Conservation (phyloP, 1,140 invertebrate genomes). For the Drosophila oshimai region DNA sequence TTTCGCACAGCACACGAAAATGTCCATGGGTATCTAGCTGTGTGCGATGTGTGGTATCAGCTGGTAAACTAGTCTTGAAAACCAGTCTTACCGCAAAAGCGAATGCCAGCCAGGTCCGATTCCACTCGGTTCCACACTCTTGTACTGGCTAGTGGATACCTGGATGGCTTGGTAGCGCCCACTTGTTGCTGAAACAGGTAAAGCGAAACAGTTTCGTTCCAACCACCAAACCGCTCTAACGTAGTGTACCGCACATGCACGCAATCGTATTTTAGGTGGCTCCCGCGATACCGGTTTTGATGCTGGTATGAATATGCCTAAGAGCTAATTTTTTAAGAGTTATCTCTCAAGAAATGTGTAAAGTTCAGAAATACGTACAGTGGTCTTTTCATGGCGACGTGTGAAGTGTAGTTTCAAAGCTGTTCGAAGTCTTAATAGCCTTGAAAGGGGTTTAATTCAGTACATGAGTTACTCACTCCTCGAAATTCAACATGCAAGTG, state of each 20-base stretch:
- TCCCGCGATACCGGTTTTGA: slow-evolving; percentile 43
- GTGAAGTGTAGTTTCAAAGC: neutral
- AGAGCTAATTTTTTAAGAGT: slow-evolving; percentile 46
- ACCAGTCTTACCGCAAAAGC: slow-evolving; percentile 46
- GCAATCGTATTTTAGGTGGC: slow-evolving; percentile 36
- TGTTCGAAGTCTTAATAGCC: neutral
- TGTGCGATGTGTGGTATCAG: slow-evolving; percentile 40
- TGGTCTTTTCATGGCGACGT: slow-evolving; percentile 11
- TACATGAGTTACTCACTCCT: neutral
- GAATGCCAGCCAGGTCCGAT: slow-evolving; percentile 31
- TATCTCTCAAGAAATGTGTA: slow-evolving; percentile 41
- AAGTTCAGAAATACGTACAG: slow-evolving; percentile 32
- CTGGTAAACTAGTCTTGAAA: slow-evolving; percentile 50
- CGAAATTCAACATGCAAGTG: neutral
- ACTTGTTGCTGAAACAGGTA: slow-evolving; percentile 38
- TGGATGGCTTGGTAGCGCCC: slow-evolving; percentile 47
- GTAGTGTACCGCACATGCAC: slow-evolving; percentile 16
- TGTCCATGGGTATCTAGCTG: neutral
- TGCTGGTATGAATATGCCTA: slow-evolving; percentile 44
- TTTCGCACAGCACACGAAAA: slow-evolving; percentile 20
- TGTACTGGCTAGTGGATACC: neutral
- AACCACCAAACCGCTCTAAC: neutral
- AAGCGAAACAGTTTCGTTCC: slow-evolving; percentile 37
- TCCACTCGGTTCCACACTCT: slow-evolving; percentile 16
- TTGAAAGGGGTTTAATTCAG: neutral